Conservation (phyloP, 2,888 invertebrate genomes). For the Eupithecia abbreviata region DNA sequence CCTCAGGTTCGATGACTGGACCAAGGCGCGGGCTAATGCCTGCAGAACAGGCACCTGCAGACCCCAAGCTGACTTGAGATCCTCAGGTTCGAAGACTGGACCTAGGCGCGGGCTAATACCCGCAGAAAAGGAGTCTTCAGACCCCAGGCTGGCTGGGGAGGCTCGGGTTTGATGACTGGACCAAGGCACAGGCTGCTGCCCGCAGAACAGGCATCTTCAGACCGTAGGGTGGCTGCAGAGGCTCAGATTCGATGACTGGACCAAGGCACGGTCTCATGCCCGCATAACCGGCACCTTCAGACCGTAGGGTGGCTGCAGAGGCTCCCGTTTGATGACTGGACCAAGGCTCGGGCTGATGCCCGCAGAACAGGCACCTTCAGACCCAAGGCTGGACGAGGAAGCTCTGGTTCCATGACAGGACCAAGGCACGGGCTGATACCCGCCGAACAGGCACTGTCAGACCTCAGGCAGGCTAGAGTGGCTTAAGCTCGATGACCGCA, state of each 20-base stretch:
- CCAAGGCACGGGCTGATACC: neutral
- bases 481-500: neutral
- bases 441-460: neutral
- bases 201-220: neutral
- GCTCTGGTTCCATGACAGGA: neutral
- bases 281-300: neutral
- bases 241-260: neutral
- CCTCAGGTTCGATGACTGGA: neutral
- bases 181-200: neutral
- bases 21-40: neutral
- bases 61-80: neutral
- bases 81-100: neutral
- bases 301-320: neutral
- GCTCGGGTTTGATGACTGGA: constrained; percentile 4
- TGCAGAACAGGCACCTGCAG: neutral
- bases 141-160: neutral
- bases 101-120: neutral
- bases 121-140: neutral
- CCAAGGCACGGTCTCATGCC: neutral
- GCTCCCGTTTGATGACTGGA: neutral
- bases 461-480: neutral
- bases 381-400: neutral
- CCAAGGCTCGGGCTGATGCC: neutral
- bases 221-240: neutral
- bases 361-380: neutral